Percentiles rank a stretch among this genome's conserved stretches.
phyloP scores from a whole-genome alignment of 1,140 invertebrate genomes.

The Zaprionus africanus region DNA sequence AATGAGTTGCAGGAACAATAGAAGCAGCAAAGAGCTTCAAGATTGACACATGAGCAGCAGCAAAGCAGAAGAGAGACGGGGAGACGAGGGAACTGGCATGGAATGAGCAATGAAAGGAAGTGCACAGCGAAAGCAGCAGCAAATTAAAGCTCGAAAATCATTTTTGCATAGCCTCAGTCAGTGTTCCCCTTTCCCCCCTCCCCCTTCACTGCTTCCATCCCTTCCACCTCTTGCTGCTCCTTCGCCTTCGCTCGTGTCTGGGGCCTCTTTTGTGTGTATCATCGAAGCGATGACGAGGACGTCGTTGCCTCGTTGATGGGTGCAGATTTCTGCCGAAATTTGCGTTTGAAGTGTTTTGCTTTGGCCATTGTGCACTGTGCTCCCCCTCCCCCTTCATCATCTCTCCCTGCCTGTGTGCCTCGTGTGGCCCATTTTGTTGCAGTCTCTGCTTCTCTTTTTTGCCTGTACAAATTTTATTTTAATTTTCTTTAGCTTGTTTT shows the following conservation, averaged over 20 bases:
- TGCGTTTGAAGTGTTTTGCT: constrained; percentile 75
- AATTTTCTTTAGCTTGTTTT: constrained; percentile 42
- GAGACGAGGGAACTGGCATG: constrained; percentile 1
- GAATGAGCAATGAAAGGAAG: constrained; percentile 65
- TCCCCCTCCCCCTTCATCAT: neutral
- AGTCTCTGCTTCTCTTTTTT: constrained; percentile 6
- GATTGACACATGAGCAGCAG: constrained; percentile 71
- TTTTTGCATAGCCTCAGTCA: constrained; percentile 70
- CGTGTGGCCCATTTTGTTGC: constrained; percentile 47
- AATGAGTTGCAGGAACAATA: constrained; percentile 75
- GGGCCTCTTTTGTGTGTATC: constrained; percentile 40
- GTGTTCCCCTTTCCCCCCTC: neutral
- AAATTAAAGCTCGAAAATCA: constrained; percentile 79
- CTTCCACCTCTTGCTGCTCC: neutral
- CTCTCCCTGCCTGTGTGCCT: neutral
- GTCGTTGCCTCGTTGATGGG: constrained; percentile 70
- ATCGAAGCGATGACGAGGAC: constrained; percentile 65
- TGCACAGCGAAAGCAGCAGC: constrained; percentile 79
- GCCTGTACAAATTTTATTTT: constrained; percentile 62
- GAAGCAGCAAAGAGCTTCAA: constrained; percentile 31
- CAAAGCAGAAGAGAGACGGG: neutral
- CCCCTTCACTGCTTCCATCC: neutral
- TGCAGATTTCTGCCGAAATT: constrained; percentile 84
- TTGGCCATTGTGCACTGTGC: constrained; percentile 31
- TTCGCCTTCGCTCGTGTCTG: constrained; percentile 52